phyloP scores from a whole-genome alignment of 2,888 invertebrate genomes.

The Lampropteryx suffumata region DNA sequence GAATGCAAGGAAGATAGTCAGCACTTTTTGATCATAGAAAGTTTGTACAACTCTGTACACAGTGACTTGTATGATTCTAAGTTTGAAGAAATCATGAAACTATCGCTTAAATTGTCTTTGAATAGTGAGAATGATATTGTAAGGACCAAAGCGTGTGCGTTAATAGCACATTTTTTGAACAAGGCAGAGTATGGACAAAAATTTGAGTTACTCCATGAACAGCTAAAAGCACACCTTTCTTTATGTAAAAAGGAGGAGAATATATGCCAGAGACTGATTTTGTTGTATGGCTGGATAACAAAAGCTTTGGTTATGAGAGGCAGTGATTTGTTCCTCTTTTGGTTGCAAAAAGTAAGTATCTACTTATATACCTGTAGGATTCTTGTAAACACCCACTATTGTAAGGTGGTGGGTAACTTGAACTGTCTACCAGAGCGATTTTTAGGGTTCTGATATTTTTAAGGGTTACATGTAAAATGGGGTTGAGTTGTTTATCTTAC shows the following conservation, averaged over 20 bases:
- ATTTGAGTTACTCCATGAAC: constrained; percentile 66
- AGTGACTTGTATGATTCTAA: constrained; percentile 57
- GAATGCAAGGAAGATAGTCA: constrained; percentile 52
- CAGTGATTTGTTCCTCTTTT: constrained; percentile 62
- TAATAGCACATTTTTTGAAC: constrained; percentile 83
- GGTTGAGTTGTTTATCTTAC: too few relatives aligned
- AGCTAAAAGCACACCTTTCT: constrained; percentile 52
- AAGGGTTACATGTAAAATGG: too few relatives aligned
- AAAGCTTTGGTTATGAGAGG: constrained; percentile 70
- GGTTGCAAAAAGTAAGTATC: constrained; percentile 68
- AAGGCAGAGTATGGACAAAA: constrained; percentile 72
- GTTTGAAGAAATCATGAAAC: constrained; percentile 58
- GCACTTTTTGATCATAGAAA: constrained; percentile 73
- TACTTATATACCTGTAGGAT: too few relatives aligned
- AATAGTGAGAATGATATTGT: constrained; percentile 53
- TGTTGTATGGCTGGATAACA: constrained; percentile 69
- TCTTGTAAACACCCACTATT: too few relatives aligned
- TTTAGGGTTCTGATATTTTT: too few relatives aligned
- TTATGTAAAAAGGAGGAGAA: constrained; percentile 43
- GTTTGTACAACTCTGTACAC: constrained; percentile 75
- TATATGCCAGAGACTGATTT: constrained; percentile 55
- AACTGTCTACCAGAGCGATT: too few relatives aligned
- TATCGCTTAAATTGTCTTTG: constrained; percentile 62
- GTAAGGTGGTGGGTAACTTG: too few relatives aligned
- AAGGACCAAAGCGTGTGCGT: constrained; percentile 68